Evolutionary conservation across 1,140 invertebrate species (phyloP).

Genomic region (Ostrea denselamellosa): DNA sequence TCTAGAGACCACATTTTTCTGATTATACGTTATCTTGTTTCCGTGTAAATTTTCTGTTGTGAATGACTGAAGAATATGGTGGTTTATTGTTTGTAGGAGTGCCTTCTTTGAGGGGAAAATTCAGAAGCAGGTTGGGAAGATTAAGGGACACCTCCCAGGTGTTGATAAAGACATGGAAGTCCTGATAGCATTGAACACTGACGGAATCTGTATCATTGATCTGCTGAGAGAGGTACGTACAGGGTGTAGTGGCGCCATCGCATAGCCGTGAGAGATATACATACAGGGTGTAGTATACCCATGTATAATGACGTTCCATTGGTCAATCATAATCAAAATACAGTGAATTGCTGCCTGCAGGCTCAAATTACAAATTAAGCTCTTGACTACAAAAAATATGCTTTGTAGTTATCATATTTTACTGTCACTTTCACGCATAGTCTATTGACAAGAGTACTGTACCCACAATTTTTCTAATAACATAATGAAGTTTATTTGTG

Average conservation of each 20-base stretch:
- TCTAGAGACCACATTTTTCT: background rate
- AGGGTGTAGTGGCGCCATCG: slow-evolving; percentile 92
- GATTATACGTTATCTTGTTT: background rate
- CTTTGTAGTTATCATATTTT: too few relatives aligned
- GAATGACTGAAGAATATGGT: background rate
- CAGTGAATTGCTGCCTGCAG: too few relatives aligned
- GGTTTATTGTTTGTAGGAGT: slow-evolving; percentile 46
- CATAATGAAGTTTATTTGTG: too few relatives aligned
- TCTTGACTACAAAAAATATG: too few relatives aligned
- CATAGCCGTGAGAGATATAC: slow-evolving; percentile 90
- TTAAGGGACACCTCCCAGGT: slow-evolving; percentile 38
- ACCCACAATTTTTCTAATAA: too few relatives aligned
- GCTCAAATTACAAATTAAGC: too few relatives aligned
- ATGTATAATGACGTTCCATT: too few relatives aligned
- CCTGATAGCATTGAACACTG: slow-evolving; percentile 86
- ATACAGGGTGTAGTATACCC: slow-evolving; percentile 63
- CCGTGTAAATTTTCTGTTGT: too few relatives aligned
- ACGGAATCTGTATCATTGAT: slow-evolving; percentile 93
- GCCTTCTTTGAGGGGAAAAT: slow-evolving; percentile 55
- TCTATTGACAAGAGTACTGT: too few relatives aligned
- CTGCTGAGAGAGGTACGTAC: slow-evolving; percentile 88
- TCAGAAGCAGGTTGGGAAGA: slow-evolving; percentile 53
- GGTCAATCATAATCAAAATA: too few relatives aligned
- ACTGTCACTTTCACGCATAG: too few relatives aligned
- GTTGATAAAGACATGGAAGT: slow-evolving; percentile 49